These are phyloP conservation scores for Cancer borealis DNA, from an alignment of 2,888 invertebrate genomes.

Conservation along the genomic window DNA sequence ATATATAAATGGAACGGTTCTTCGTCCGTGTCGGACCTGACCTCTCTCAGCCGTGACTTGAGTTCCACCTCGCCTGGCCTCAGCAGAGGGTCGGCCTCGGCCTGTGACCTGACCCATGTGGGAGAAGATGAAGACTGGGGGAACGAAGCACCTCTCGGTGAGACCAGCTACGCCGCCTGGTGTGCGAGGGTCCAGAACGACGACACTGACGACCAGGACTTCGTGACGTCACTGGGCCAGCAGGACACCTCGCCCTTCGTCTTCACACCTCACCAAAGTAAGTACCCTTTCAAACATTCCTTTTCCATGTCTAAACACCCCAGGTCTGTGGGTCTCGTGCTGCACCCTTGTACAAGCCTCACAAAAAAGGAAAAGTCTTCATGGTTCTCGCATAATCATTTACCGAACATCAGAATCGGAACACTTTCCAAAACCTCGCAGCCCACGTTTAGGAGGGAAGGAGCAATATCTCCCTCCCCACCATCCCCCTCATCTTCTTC, in stretches of 20 bases:
- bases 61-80: constrained; percentile 17
- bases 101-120: constrained; percentile 58
- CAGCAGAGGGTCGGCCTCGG: constrained; percentile 60
- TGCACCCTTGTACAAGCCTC: not conserved
- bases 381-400: not conserved
- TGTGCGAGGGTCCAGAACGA: constrained; percentile 62
- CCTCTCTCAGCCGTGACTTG: constrained; percentile 69
- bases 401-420: not conserved
- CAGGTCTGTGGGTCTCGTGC: not conserved
- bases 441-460: not conserved
- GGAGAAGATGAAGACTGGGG: constrained; percentile 8
- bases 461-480: not conserved
- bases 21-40: constrained; percentile 73
- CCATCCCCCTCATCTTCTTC: not conserved
- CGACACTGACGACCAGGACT: constrained; percentile 61
- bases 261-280: constrained; percentile 59
- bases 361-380: not conserved
- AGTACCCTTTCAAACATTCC: constrained; percentile 39
- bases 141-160: not conserved
- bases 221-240: constrained; percentile 30
- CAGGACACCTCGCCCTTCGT: constrained; percentile 29
- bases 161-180: constrained; percentile 73
- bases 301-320: not conserved
- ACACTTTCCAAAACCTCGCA: not conserved
- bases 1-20: constrained; percentile 74